Percentiles rank a stretch among this genome's conserved stretches.
Evolutionary conservation across 2,888 invertebrate species (phyloP).

Genomic region (Sussaba pulchella): DNA sequence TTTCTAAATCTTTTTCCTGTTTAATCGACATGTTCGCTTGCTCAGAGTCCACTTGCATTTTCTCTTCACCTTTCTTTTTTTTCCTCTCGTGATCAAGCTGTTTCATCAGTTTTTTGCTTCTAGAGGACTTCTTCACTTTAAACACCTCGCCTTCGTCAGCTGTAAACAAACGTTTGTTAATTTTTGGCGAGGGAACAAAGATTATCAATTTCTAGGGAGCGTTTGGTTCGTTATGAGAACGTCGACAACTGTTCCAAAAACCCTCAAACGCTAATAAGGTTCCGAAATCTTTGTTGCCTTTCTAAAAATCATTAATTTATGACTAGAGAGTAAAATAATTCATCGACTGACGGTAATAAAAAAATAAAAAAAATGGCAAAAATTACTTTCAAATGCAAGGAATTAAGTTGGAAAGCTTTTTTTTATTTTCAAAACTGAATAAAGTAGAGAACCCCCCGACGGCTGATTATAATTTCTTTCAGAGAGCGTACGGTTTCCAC

Average conservation of each 20-base stretch:
- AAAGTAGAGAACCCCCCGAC: too few species aligned
- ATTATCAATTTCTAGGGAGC: background rate
- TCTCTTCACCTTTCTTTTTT: slow-evolving; percentile 86
- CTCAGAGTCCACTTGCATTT: slow-evolving; percentile 83
- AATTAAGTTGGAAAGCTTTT: too few species aligned
- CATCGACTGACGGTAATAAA: too few species aligned
- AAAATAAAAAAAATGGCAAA: too few species aligned
- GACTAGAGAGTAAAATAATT: too few species aligned
- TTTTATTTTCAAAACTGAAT: too few species aligned
- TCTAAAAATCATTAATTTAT: too few species aligned
- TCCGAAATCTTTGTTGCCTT: background rate
- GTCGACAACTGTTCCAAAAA: too few species aligned
- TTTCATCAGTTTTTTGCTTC: slow-evolving; percentile 95
- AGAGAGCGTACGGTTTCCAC: too few species aligned
- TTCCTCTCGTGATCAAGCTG: slow-evolving; percentile 92
- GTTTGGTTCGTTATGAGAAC: background rate
- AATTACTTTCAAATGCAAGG: too few species aligned
- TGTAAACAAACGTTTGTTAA: slow-evolving; percentile 76
- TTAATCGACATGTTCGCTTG: slow-evolving; percentile 82
- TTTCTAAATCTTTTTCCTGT: slow-evolving; percentile 88
- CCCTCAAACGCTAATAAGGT: background rate
- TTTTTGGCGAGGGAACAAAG: background rate
- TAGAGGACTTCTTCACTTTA: slow-evolving; percentile 97
- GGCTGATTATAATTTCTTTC: too few species aligned
- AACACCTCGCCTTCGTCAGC: slow-evolving; percentile 95